Base-by-base conservation (phyloP, 2,797 vertebrate species). In the Centroberyx gerrardi region DNA sequence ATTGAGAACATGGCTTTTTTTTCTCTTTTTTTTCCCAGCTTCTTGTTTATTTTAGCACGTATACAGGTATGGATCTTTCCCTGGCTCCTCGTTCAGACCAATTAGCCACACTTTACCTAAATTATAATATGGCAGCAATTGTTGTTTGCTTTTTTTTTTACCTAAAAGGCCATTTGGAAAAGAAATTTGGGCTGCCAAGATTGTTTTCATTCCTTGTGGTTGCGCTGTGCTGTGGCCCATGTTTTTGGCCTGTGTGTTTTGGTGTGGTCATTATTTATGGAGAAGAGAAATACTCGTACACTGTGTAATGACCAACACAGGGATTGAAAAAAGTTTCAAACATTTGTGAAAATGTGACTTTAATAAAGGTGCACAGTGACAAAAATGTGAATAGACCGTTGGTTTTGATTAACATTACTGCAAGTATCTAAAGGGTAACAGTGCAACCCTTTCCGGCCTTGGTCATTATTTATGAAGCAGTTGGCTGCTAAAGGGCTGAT, bases 1-100 rank as follows among this genome's bases (percentile, higher is more conserved):
- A 88, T 88, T 88, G 75, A 63, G 52, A 85, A 81, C 69, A 68
- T 27, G 42, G 42, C 48, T 22, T 64, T 52, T 78, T 65, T 42
- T 9, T 12, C 55, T 63, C 7, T 58, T 67, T 54, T 62, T 46
- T 2, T 5, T 14, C 13, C 12, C 18, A 5, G 55, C 36, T 52
- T 28, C 3, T 49, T 72, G 59, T 79, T 82, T 69, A 72, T 75
- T 49, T 71, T 22, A 17, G 31, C 29, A 53, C 33, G 22, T 51
- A 8, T 4, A 59, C 51, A 64, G 56, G 55, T 72, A 38, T 42
- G 4, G 55, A 38, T 59, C 64, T 76, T 38, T 77, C 42, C 42
- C 42, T 8, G 13, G 42, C 9, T 44, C 8, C 42, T 44, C 42
- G 9, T 36, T 42, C 49, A 61, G 15, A 33, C 27, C 51, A 48